Base-by-base conservation (phyloP, 2,797 vertebrate species). In the Telmatherina bonti region DNA sequence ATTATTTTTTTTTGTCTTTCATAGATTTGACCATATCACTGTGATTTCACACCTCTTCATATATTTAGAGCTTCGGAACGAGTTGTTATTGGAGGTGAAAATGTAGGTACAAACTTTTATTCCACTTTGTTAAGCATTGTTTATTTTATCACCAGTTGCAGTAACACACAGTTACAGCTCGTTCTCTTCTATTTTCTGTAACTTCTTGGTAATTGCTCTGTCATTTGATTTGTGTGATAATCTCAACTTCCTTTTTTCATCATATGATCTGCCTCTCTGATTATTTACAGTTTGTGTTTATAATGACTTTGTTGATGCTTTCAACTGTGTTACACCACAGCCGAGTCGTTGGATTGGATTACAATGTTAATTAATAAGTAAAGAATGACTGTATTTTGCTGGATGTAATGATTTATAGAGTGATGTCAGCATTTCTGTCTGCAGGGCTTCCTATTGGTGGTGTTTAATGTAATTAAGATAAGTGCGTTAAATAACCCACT, bases 1-100 rank as follows among this genome's bases (percentile, higher is more conserved):
- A n/a, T n/a, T n/a, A n/a, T 7, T 45, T 45, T 47, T 85, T 31
- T 49, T 54, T 64, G 59, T 78, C 5, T 18, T 54, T 63, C 60
- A 45, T 38, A 93, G 92, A 81, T 83, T 75, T 86, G 91, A 93
- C 91, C 85, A 54, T 75, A 73, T 79, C 89, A 91, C 91, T 91
- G 92, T 93, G 92, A 93, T 74, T 62, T 75, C 56, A 71, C 56
- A 71, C 45, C 35, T 65, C 43, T 35, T 75, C 69, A 70, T 29
- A 36, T 77, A 36, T 72, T 66, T 33, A 53, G 20, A 67, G 65
- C 18, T 70, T 55, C 62, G 71, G 59, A 54, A 26, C 70, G 29
- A 70, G 47, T 35, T 22, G 15, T 63, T 60, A 27, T 70, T 64
- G 54, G 51, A 80, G 41, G 24, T 0, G 5, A 38, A 26, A 70